Percentiles rank a stretch among this genome's conserved stretches.
Evolutionary conservation across 2,113 vertebrate genomes (phyloP).

Genomic region (Coptodon rendalli): DNA sequence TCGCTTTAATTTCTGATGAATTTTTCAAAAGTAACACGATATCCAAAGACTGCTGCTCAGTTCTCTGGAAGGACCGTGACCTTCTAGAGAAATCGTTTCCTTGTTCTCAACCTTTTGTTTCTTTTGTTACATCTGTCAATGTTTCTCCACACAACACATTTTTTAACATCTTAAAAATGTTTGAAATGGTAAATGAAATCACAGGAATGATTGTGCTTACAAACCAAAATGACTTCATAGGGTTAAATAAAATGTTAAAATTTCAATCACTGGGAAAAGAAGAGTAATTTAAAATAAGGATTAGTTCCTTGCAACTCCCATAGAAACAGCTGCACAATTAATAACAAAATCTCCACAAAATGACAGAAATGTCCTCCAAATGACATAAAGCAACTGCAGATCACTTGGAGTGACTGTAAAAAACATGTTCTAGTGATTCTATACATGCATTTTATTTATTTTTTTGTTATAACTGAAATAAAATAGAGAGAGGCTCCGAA

Average conservation of each 20-base stretch:
- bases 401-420: not conserved
- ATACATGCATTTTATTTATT: not conserved
- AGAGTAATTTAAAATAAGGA: not conserved
- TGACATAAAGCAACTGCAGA: not conserved
- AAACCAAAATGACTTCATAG: not conserved
- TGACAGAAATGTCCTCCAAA: rapidly evolving
- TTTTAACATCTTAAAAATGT: not conserved
- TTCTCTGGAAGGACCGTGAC: not conserved
- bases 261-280: not conserved
- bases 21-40: not conserved
- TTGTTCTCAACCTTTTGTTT: not conserved
- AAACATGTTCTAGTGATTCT: not conserved
- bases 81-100: not conserved
- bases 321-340: not conserved
- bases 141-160: not conserved
- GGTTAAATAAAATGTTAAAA: not conserved
- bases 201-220: not conserved
- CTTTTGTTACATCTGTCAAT: not conserved
- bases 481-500: not conserved
- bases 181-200: not conserved
- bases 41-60: not conserved
- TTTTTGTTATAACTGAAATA: not conserved
- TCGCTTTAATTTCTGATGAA: not conserved
- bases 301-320: not conserved
- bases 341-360: not conserved